Percentiles rank a stretch among this genome's conserved stretches.
These are phyloP conservation scores for Orthosia cruda DNA, from an alignment of 2,888 invertebrate species.

Conservation along the genomic window DNA sequence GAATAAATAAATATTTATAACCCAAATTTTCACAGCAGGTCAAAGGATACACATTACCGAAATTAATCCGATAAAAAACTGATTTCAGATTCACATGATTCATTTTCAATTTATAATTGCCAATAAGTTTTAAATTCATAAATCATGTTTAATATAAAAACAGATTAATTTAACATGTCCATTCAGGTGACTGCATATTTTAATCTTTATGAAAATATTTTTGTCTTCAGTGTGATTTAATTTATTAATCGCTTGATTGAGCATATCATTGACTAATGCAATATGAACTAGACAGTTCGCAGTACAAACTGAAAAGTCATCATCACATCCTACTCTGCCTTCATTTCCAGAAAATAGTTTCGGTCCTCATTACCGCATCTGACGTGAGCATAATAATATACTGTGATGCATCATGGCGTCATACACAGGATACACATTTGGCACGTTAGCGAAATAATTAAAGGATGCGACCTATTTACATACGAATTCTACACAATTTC, in stretches of 20 bases:
- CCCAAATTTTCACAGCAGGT: not conserved
- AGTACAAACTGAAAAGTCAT: not conserved
- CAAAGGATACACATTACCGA: conserved; percentile 18
- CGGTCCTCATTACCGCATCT: conserved; percentile 15
- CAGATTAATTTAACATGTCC: conserved; percentile 2
- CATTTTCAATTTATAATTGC: conserved; percentile 24
- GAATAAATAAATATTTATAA: too few relatives aligned
- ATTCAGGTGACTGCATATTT: not conserved
- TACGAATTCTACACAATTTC: conserved; percentile 23
- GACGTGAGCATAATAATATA: conserved; percentile 31
- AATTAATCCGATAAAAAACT: conserved; percentile 21
- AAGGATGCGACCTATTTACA: conserved; percentile 42
- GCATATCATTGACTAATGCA: not conserved
- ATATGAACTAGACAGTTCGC: not conserved
- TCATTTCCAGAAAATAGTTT: conserved; percentile 30
- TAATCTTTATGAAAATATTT: conserved; percentile 4
- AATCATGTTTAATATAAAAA: conserved; percentile 4
- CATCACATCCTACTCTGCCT: conserved; percentile 12
- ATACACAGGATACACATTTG: conserved; percentile 53
- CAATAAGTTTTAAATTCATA: conserved; percentile 1
- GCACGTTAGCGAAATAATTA: conserved; percentile 41
- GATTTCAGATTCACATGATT: conserved; percentile 13
- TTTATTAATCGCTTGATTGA: conserved; percentile 2
- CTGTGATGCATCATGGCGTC: conserved; percentile 41
- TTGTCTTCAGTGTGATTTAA: not conserved